Evolutionary conservation across 1,140 invertebrate species (phyloP).

Genomic region (Cyclina sinensis): DNA sequence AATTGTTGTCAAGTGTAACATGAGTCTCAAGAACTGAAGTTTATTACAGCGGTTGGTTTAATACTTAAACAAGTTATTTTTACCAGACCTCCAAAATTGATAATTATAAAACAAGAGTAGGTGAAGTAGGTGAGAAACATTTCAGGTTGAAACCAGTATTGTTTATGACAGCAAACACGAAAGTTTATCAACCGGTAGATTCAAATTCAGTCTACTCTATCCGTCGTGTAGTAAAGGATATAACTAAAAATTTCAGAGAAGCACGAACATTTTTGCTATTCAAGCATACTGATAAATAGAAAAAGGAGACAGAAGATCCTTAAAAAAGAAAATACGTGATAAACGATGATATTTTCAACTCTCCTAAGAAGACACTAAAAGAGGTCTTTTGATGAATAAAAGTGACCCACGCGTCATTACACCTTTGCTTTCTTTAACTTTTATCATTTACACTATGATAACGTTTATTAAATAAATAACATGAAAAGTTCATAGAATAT

Average conservation of each 20-base stretch:
- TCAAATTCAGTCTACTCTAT: background rate
- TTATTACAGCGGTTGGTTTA: conserved; percentile 29
- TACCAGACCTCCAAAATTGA: background rate
- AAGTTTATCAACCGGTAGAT: background rate
- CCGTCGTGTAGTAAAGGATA: conserved; percentile 35
- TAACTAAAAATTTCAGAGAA: conserved; percentile 8
- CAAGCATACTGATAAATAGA: no score
- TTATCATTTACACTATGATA: no score
- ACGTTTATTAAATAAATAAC: no score
- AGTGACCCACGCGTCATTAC: no score
- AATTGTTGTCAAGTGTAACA: background rate
- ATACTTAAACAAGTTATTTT: background rate
- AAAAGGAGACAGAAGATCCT: no score
- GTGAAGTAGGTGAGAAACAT: background rate
- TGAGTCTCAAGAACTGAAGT: background rate
- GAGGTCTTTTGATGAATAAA: no score
- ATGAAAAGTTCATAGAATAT: no score
- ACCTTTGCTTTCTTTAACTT: no score
- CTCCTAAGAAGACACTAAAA: no score
- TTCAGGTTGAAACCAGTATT: background rate
- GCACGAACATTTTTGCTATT: conserved; percentile 26
- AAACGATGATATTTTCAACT: no score
- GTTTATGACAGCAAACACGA: background rate
- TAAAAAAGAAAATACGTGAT: no score
- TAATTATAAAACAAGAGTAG: conserved; percentile 15